Evolutionary conservation across 2,888 invertebrate species (phyloP), one percentile per base, ranked within the genome.

Genomic region (Strigamia maritima): DNA sequence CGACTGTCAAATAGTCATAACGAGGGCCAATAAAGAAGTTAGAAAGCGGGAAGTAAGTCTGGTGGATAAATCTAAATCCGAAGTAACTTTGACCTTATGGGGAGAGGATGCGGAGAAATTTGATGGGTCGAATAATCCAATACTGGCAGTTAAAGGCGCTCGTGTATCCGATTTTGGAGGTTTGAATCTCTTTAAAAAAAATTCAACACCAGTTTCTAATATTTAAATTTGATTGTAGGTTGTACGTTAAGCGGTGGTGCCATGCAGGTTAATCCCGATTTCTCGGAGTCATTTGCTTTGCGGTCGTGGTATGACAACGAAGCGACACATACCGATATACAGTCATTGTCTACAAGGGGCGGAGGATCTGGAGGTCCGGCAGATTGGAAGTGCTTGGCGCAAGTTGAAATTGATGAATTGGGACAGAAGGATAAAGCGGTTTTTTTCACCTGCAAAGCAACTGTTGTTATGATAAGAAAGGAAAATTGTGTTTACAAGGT

Each of bases 241-340:
- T 35, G 79, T 54, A 83, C 85, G 0, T 79, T 84, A 2, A 81
- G 81, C 35, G 84, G 83, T 74, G 86, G 86, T 80, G 84, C 85
- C 80, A 80, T 96, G 80, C 90, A 94, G 82, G 85, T 93, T 7
- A 95, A 98, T 88, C 98, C 98, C 0, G 97, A 98, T 85, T 88
- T 96, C 35, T 90, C 91, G 0, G 95, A 95, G 84, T 93, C 95
- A 1, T 93, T 95, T 85, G 89, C 85, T 70, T 88, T 99, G 75
- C 90, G 94, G 79, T 94, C 95, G 38, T 99, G 99, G 99, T 98
- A 90, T 85, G 95, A 94, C 85, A 90, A 91, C 82, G 92, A 91
- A 35, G 95, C 94, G 6, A 88, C 87, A 6, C 86, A 88, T 40
- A 87, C 89, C 83, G 90, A 91, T 16, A 85, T 89, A 14, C 90